Base-by-base conservation (phyloP, 2,797 vertebrate genomes). In the Pangasius djambal region DNA sequence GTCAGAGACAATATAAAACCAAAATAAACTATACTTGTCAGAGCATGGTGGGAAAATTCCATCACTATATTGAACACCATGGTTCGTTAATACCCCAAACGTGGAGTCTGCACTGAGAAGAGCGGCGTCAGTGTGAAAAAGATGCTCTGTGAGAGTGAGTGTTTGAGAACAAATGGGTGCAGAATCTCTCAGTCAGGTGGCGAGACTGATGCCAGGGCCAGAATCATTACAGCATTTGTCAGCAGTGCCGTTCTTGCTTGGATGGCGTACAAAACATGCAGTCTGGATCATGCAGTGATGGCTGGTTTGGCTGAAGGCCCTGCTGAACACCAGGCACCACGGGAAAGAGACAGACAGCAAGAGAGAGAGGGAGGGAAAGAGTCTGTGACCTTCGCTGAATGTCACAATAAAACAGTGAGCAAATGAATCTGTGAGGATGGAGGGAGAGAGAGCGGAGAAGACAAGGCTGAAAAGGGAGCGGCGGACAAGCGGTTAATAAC, bases 181-280 rank as follows among this genome's bases (percentile, higher is more conserved):
- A 89, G 82, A 84, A 86, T 83, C 82, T 86, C 87, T 88, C 89
- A 89, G 89, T 92, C 91, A 92, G 90, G 90, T 92, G 90, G 90
- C 65, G 74, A 91, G 85, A 87, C 89, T 86, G 88, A 91, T 90
- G 89, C 90, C 89, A 90, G 84, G 89, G 86, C 74, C 79, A 89
- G 88, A 91, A 91, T 94, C 92, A 92, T 93, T 93, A 91, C 69
- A 93, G 91, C 91, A 93, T 93, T 95, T 94, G 91, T 94, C 92
- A 92, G 92, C 93, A 93, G 88, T 83, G 91, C 89, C 89, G 90
- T 88, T 93, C 89, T 90, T 93, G 90, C 89, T 92, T 92, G 92
- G 91, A 91, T 34, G 84, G n/a, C 13, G 37, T 87, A 88, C 89
- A 90, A 90, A 90, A 91, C 89, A 92, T 65, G 83, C 72, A 86